Base-by-base conservation (phyloP, 2,113 vertebrate genomes). In the Otocyon megalotis region DNA sequence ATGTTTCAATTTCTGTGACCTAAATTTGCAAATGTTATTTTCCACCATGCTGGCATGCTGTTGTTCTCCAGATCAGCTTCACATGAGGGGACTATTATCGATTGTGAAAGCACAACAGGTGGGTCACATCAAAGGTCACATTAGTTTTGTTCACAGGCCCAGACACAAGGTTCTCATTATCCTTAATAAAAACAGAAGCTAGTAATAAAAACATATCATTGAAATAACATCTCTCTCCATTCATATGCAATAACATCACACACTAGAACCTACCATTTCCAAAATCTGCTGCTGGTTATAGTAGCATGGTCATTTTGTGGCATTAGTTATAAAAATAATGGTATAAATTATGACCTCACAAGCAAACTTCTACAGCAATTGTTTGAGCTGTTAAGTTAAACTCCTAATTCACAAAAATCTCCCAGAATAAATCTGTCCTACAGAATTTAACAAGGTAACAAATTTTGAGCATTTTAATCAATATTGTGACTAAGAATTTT, bases 141-240 rank as follows among this genome's bases (percentile, higher is more conserved):
- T 98, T 98, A 97, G 98, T 99, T 99, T 99, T 99, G 98, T 99
- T 99, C 98, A 98, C 98, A 98, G 98, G 97, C 98, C 98, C 97
- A 98, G 98, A 99, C 99, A 99, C 98, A 99, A 99, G 99, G 98
- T 99, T 99, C 98, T 98, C 98, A 99, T 99, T 99, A 99, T 98
- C 98, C 98, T 98, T 98, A 98, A 99, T 98, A 99, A 99, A 99
- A 99, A 99, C 99, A 99, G 99, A 99, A 99, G 99, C 98, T 97
- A 98, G 98, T 98, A 98, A 98, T 98, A 99, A 99, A 98, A 99
- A 98, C 97, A 97, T 98, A 98, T 98, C 99, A 98, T 98, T 98
- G 99, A 98, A 98, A 98, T 98, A 99, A 99, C 98, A 98, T 98
- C 97, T 98, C 98, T 98, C 96, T 95, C 98, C 95, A 98, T 98